These are phyloP conservation scores for Neoascia interrupta DNA, from an alignment of 2,888 invertebrate species.

Conservation along the genomic window DNA sequence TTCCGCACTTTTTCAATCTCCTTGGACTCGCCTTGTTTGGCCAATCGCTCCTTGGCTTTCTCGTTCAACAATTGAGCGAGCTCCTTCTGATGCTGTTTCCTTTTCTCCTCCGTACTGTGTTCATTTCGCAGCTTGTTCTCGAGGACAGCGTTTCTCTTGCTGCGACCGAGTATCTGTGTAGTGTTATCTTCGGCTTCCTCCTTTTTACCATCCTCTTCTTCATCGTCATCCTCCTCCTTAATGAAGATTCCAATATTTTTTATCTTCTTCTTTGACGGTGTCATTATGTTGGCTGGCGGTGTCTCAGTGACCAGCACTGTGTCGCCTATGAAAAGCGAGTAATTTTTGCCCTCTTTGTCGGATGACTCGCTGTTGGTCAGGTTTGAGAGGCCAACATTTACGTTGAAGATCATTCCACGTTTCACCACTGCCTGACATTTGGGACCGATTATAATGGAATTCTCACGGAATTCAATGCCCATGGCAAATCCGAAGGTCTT, in stretches of 20 bases:
- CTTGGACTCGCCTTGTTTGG: conserved; percentile 91
- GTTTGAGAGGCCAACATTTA: conserved; percentile 94
- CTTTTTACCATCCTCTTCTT: conserved; percentile 89
- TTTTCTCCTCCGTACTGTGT: conserved; percentile 97
- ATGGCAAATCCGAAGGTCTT: conserved; percentile 98
- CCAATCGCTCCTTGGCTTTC: conserved; percentile 94
- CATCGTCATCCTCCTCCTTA: conserved; percentile 93
- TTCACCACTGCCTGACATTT: conserved; percentile 90
- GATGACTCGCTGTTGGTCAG: conserved; percentile 89
- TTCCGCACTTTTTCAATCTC: conserved; percentile 94
- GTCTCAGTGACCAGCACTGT: conserved; percentile 97
- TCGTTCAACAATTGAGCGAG: conserved; percentile 94
- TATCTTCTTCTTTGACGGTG: conserved; percentile 95
- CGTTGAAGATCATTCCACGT: conserved; percentile 98
- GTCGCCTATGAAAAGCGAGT: conserved; percentile 97
- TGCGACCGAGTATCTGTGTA: conserved; percentile 81
- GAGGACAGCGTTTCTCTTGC: conserved; percentile 93
- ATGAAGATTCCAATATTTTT: conserved; percentile 97
- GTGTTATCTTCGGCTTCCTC: conserved; percentile 85
- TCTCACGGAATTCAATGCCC: conserved; percentile 99
- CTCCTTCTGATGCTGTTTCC: conserved; percentile 97
- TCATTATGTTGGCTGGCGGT: conserved; percentile 91
- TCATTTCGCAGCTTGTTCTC: conserved; percentile 96
- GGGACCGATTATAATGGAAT: conserved; percentile 93
- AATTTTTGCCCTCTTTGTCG: conserved; percentile 92